phyloP scores from a whole-genome alignment of 2,888 invertebrate species.

The Protodeltote pygarga region DNA sequence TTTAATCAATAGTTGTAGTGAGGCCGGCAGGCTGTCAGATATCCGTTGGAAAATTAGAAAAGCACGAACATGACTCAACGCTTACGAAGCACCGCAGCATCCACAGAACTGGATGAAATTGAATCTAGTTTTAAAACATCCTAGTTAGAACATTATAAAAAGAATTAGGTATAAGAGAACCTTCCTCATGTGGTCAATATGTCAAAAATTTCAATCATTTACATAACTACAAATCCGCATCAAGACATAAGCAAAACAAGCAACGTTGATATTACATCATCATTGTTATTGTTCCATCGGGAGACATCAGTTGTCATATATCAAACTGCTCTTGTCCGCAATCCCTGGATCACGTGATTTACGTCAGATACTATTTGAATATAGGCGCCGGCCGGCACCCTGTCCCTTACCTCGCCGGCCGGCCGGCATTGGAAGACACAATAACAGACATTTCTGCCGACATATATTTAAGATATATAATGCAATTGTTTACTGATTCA shows the following conservation, averaged over 20 bases:
- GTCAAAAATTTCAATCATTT: slow-evolving; percentile 13
- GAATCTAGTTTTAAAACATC: neutral
- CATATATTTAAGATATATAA: neutral
- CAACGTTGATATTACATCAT: slow-evolving; percentile 14
- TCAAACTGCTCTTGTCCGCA: slow-evolving; percentile 13
- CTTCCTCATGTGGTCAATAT: neutral
- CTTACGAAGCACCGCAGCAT: neutral
- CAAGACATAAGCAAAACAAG: slow-evolving; percentile 5
- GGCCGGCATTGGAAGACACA: slow-evolving; percentile 47
- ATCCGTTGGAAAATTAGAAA: slow-evolving; percentile 25
- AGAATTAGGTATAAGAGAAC: neutral
- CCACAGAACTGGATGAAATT: slow-evolving; percentile 3
- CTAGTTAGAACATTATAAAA: neutral
- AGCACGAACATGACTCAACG: slow-evolving; percentile 24
- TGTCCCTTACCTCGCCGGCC: slow-evolving; percentile 48
- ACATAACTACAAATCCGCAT: slow-evolving; percentile 24
- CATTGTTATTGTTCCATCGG: slow-evolving; percentile 12
- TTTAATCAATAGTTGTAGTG: slow-evolving; percentile 70
- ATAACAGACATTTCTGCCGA: slow-evolving; percentile 29
- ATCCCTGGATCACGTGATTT: slow-evolving; percentile 59
- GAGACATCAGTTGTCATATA: slow-evolving; percentile 14
- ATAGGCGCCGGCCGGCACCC: slow-evolving; percentile 56
- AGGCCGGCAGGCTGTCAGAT: slow-evolving; percentile 39
- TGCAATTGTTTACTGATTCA: slow-evolving; percentile 1
- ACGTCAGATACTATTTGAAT: slow-evolving; percentile 51